Conservation (phyloP, 2,888 invertebrate genomes). For the Zygaena filipendulae region DNA sequence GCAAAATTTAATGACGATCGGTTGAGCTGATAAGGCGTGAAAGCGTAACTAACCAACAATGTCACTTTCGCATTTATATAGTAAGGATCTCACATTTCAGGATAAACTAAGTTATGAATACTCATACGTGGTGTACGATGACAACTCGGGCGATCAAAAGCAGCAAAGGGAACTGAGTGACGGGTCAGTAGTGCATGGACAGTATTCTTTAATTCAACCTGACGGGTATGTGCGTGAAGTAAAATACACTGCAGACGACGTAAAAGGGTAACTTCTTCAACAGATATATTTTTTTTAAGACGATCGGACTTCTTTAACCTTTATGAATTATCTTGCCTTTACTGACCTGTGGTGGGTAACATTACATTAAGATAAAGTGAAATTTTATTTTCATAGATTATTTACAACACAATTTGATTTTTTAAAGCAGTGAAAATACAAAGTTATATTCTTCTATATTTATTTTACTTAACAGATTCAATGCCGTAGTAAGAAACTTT, state of each 20-base stretch:
- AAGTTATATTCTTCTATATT: no score
- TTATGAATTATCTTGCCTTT: no score
- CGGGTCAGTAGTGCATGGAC: constrained; percentile 60
- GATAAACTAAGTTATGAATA: constrained; percentile 43
- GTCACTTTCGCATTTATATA: no score
- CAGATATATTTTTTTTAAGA: constrained; percentile 4
- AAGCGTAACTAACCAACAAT: no score
- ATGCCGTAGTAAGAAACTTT: constrained; percentile 47
- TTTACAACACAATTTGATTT: no score
- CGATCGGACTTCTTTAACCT: background rate
- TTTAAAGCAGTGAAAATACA: no score
- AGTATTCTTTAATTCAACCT: constrained; percentile 63
- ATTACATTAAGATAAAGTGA: background rate
- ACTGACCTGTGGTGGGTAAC: no score
- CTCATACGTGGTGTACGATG: constrained; percentile 64
- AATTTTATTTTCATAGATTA: constrained; percentile 2
- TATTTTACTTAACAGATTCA: no score
- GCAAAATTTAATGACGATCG: no score
- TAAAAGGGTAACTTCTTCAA: constrained; percentile 39
- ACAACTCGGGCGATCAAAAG: constrained; percentile 64
- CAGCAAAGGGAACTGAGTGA: constrained; percentile 62
- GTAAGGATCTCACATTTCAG: no score
- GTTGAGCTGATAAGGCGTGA: no score
- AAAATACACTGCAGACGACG: constrained; percentile 62
- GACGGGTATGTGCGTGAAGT: constrained; percentile 64